Evolutionary conservation across 2,888 invertebrate species (phyloP), one percentile per base, ranked within the genome.

Genomic region (Agonopterix subpropinquella): DNA sequence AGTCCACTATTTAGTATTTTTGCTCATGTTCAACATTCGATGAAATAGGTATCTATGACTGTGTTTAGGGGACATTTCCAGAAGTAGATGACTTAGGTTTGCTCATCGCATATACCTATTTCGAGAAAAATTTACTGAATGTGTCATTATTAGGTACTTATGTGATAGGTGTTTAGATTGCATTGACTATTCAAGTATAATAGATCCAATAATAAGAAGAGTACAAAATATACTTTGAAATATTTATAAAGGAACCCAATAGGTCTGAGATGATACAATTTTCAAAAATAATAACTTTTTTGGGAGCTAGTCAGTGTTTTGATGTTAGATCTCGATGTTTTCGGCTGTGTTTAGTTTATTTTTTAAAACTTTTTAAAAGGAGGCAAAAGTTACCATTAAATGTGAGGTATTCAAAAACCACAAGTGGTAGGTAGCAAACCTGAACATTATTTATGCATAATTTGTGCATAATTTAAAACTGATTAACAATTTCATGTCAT

Each of bases 331-430:
- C 83, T 84, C 83, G 64, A 62, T 76, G 67, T 80, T 68, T 71
- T 71, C 56, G 85, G 85, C 85, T 86, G 85, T 85, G 85, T 80
- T 64, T 75, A 70, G 57, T 57, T 62, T 47, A 44, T 45, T 49
- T 46, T 44, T 37, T 8, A 44, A 15, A 42, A 7, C 11, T 65
- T 56, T 58, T 67, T 65, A 58, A 58, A 51, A 56, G 41, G 43
- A 41, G 44, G 41, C 13, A 49, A 47, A 48, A 51, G 51, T 48
- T 48, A 52, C 50, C 49, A 41, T 42, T 39, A n/a, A n/a, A 11
- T 11, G n/a, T 39, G 28, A 28, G 28, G 28, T 28, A 28, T 28
- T 28, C 28, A 5, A 7, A 28, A 28, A 5, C 28, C 5, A 28
- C 28, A 7, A 28, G 28, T 28, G 28, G 28, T 28, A 18, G 18